Evolutionary conservation across 2,797 vertebrate species (phyloP), one percentile per base, ranked within the genome.

Genomic region (Xenops minutus): DNA sequence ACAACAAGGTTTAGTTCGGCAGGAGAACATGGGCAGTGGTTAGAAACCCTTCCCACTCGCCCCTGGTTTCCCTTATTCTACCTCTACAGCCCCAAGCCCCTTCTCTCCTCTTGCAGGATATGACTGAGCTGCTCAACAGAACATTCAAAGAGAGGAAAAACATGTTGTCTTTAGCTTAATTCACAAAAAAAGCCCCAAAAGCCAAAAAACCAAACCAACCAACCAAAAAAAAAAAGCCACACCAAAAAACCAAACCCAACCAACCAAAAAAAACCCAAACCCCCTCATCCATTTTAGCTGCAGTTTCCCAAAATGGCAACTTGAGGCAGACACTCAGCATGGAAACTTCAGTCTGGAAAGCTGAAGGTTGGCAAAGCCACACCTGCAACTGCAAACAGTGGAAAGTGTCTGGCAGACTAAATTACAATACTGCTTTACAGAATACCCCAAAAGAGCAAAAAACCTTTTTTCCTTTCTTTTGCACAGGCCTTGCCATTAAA

Each of bases 341-440:
- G 30, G 86, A 93, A 96, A 92, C 46, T 77, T 92, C 39, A 55
- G n/a, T 71, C 66, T 55, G 63, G 91, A 34, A 7, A 72, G 62
- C 36, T 82, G 67, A 85, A 73, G 44, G 15, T 34, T 85, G 52
- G 76, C 64, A 94, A 80, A 92, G 46, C 32, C 43, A 74, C 79
- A 74, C 80, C 41, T 89, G 56, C 91, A 80, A 58, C 66, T 52
- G 37, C 56, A 87, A 92, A 46, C 52, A 74, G 56, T 49, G 63
- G 75, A 91, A 87, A 93, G 74, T 32, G 34, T 72, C 88, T 85
- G 81, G 72, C 51, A 95, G 58, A 59, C 78, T 87, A 61, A 74
- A 61, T 29, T 39, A 52, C 51, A 77, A 12, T n/a, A 63, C 4
- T 92, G 41, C 67, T 92, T 92, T 59, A 91, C 10, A 77, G 30